Evolutionary conservation across 2,888 invertebrate genomes (phyloP).

Genomic region (Zygaena filipendulae): DNA sequence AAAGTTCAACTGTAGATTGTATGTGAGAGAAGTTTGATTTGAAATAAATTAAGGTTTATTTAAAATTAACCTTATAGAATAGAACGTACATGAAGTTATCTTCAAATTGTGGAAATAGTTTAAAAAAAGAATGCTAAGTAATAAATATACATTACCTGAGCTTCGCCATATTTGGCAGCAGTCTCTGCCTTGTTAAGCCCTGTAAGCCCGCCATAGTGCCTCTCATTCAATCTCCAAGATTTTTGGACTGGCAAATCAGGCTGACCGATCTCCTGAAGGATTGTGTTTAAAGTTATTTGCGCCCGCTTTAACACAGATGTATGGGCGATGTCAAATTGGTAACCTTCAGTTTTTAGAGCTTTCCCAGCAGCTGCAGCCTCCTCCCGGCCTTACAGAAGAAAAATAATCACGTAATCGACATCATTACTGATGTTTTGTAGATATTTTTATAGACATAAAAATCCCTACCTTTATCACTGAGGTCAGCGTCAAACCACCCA

Average conservation of each 20-base stretch:
- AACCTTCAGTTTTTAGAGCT: constrained; percentile 75
- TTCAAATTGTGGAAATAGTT: too few relatives aligned
- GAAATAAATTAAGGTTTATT: too few relatives aligned
- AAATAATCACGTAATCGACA: too few relatives aligned
- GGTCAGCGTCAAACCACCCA: constrained; percentile 78
- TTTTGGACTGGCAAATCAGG: constrained; percentile 73
- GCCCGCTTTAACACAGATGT: constrained; percentile 85
- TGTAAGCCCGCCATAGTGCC: constrained; percentile 89
- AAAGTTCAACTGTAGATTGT: too few relatives aligned
- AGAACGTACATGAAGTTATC: too few relatives aligned
- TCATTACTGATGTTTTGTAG: too few relatives aligned
- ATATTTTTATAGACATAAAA: too few relatives aligned
- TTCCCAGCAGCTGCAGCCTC: constrained; percentile 80
- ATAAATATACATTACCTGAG: too few relatives aligned
- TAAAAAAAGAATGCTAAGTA: too few relatives aligned
- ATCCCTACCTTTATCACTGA: constrained; percentile 75
- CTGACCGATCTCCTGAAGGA: constrained; percentile 75
- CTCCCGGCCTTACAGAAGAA: constrained; percentile 62
- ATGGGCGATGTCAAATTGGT: constrained; percentile 81
- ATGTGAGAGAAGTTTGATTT: too few relatives aligned
- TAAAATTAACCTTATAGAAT: too few relatives aligned
- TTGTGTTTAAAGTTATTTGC: constrained; percentile 75
- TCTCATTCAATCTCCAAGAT: constrained; percentile 88
- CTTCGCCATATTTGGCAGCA: constrained; percentile 86
- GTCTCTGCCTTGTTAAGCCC: constrained; percentile 88